Conservation (phyloP, 2,113 vertebrate species). For the Enhydra lutris region DNA sequence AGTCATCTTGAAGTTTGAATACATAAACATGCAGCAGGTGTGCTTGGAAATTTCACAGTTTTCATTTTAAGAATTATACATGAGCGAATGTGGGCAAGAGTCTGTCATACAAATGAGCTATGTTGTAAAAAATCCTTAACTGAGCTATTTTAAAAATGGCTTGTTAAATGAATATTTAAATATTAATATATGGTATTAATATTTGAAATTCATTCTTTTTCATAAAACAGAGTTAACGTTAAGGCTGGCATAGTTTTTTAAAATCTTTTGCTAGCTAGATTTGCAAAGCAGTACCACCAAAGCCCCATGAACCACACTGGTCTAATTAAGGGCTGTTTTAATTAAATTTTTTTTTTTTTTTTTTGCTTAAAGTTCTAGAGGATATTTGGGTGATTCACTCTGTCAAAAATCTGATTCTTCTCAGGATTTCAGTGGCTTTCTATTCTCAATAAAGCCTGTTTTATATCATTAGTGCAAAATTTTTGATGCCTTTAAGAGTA, state of each 20-base stretch:
- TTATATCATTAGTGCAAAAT: neutral
- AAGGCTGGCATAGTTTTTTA: neutral
- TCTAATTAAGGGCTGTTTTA: neutral
- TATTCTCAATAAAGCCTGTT: neutral
- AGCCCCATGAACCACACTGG: too few species aligned
- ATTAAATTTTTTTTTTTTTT: neutral
- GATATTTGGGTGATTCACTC: neutral
- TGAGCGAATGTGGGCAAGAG: neutral
- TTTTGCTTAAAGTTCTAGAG: neutral
- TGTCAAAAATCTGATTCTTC: neutral
- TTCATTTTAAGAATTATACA: neutral
- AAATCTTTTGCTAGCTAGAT: neutral
- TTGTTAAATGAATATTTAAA: conserved; percentile 74
- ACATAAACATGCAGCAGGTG: neutral
- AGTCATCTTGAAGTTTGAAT: neutral
- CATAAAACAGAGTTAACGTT: conserved; percentile 42
- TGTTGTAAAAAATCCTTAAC: conserved; percentile 8
- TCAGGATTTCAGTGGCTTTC: neutral
- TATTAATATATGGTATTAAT: conserved; percentile 65
- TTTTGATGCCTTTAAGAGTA: neutral
- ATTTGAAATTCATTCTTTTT: conserved; percentile 65
- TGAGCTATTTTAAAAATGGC: conserved; percentile 55
- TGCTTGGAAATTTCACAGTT: neutral
- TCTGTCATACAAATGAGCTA: conserved; percentile 44
- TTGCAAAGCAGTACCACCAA: neutral